Conservation (phyloP, 1,140 invertebrate species). For the Spodoptera frugiperda region DNA sequence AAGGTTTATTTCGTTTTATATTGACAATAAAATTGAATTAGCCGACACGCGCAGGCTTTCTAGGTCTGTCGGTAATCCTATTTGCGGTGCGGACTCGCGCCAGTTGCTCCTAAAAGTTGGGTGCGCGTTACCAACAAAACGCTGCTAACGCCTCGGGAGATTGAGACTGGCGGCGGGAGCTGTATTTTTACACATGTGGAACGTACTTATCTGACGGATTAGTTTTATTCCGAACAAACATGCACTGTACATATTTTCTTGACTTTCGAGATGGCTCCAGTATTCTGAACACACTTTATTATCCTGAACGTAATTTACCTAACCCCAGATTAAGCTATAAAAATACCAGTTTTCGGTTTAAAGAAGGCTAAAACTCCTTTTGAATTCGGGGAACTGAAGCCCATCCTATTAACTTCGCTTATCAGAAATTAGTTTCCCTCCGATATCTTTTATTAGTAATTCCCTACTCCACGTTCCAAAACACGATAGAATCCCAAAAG, state of each 20-base stretch:
- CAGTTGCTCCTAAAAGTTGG: conserved; percentile 76
- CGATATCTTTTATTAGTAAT: conserved; percentile 50
- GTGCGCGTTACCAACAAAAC: conserved; percentile 64
- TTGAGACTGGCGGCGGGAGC: conserved; percentile 37
- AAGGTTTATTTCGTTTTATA: conserved; percentile 59
- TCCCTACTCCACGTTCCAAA: conserved; percentile 49
- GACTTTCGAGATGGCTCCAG: too few species aligned
- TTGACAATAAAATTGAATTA: conserved; percentile 78
- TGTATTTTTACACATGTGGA: conserved; percentile 23
- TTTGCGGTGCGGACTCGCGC: conserved; percentile 70
- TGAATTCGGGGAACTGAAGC: not conserved
- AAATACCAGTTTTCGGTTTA: not conserved
- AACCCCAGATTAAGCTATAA: conserved; percentile 2
- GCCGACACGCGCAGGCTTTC: conserved; percentile 64
- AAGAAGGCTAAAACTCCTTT: not conserved
- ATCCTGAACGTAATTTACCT: conserved; percentile 4
- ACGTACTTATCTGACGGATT: conserved; percentile 24
- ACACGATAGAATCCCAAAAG: conserved; percentile 59
- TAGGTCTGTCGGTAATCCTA: conserved; percentile 78
- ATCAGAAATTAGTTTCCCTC: conserved; percentile 43
- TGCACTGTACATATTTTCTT: not conserved
- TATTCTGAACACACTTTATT: not conserved
- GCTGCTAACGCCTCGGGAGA: conserved; percentile 62
- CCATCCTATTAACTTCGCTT: conserved; percentile 9
- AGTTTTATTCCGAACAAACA: conserved; percentile 20